Evolutionary conservation across 2,797 vertebrate species (phyloP).

Genomic region (Channa striata): DNA sequence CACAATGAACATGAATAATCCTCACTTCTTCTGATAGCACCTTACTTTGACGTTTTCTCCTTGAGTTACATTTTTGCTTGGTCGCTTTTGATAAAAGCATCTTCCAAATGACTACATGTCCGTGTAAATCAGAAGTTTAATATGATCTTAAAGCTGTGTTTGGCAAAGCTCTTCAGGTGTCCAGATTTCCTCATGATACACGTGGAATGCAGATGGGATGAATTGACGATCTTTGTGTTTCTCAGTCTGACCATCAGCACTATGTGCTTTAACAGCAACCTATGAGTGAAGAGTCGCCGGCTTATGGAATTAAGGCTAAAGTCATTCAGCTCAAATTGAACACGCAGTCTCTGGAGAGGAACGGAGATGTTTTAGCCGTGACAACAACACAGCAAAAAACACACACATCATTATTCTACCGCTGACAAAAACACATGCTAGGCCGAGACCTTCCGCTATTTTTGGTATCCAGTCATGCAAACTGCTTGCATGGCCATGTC

Average conservation of each 20-base stretch:
- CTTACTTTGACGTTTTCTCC: too few species aligned
- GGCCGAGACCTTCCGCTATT: constrained; percentile 41
- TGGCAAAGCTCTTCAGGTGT: too few species aligned
- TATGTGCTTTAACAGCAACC: constrained; percentile 22
- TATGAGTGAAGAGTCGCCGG: constrained; percentile 29
- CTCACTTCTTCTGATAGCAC: too few species aligned
- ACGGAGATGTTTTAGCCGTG: constrained; percentile 38
- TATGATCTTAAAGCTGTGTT: too few species aligned
- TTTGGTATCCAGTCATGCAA: constrained; percentile 40
- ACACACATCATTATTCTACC: constrained; percentile 42
- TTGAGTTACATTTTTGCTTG: too few species aligned
- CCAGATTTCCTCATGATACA: too few species aligned
- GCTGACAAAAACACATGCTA: not conserved
- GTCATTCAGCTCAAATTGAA: constrained; percentile 58
- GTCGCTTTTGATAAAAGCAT: too few species aligned
- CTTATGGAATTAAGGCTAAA: constrained; percentile 39
- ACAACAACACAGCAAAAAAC: constrained; percentile 57
- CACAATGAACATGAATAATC: too few species aligned
- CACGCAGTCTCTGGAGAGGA: constrained; percentile 45
- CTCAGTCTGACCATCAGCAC: not conserved
- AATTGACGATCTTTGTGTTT: not conserved
- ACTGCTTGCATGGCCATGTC: constrained; percentile 32
- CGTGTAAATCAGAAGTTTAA: too few species aligned
- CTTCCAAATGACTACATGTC: too few species aligned
- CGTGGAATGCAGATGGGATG: not conserved